These are phyloP conservation scores for Galbula dea DNA, from an alignment of 2,113 vertebrate species.

Conservation along the genomic window DNA sequence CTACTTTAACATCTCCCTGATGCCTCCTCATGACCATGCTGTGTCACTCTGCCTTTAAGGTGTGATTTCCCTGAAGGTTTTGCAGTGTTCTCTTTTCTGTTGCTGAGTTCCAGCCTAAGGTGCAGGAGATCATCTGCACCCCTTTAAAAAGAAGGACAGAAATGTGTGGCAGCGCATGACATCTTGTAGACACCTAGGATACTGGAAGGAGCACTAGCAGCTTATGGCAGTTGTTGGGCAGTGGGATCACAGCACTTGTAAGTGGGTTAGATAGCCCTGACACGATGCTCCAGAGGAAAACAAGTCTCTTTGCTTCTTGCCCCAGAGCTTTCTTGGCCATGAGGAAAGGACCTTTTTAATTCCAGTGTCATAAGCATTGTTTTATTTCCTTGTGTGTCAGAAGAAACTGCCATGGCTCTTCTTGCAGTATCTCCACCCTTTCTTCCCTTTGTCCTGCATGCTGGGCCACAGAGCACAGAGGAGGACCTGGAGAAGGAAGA, in stretches of 20 bases:
- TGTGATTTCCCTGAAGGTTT: background rate
- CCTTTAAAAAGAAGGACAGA: background rate
- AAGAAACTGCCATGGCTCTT: background rate
- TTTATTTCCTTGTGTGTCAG: background rate
- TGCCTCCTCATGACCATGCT: background rate
- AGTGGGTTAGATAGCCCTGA: background rate
- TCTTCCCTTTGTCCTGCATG: constrained; percentile 74
- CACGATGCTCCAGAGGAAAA: background rate
- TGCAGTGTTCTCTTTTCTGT: background rate
- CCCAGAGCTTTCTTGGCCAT: background rate
- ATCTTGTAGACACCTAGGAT: background rate
- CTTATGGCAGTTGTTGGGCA: background rate
- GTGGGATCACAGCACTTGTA: background rate
- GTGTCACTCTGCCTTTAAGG: background rate
- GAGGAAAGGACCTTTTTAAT: background rate
- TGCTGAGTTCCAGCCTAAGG: background rate
- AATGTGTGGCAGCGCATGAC: background rate
- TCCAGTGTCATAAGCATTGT: background rate
- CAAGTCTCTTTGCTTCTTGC: background rate
- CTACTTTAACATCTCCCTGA: background rate
- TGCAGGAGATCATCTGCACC: background rate
- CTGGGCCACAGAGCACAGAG: constrained; percentile 74
- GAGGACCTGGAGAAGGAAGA: constrained; percentile 70
- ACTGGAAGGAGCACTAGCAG: background rate
- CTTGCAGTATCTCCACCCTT: constrained; percentile 67